Evolutionary conservation across 2,113 vertebrate genomes (phyloP).

Genomic region (Xenopus borealis): DNA sequence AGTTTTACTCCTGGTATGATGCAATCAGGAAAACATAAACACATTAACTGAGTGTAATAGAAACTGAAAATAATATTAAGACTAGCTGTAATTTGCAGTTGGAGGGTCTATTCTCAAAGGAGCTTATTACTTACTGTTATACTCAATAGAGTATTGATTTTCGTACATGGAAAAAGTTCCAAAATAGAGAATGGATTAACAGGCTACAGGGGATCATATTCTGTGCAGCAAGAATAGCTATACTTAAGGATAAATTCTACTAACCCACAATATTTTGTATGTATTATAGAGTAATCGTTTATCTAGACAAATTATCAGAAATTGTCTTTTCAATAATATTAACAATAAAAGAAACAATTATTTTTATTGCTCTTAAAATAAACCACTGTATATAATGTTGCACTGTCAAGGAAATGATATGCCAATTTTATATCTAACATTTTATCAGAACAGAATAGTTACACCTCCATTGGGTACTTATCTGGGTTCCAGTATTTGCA

Average conservation of each 20-base stretch:
- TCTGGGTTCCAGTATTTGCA: no score
- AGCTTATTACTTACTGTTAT: slow-evolving; percentile 43
- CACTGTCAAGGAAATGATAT: no score
- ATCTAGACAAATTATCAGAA: not conserved
- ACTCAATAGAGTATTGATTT: slow-evolving; percentile 42
- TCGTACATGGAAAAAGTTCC: slow-evolving; percentile 23
- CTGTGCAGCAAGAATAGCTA: slow-evolving; percentile 1
- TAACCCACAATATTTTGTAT: not conserved
- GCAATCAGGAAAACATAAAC: slow-evolving; percentile 41
- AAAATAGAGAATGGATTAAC: slow-evolving; percentile 24
- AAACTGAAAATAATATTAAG: slow-evolving; percentile 34
- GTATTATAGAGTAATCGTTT: not conserved
- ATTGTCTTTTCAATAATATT: no score
- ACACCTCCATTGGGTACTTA: no score
- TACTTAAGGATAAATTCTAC: not conserved
- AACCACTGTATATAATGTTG: no score
- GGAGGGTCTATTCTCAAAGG: slow-evolving; percentile 34
- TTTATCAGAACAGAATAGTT: no score
- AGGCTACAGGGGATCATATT: slow-evolving; percentile 18
- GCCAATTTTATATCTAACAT: no score
- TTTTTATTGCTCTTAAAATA: no score
- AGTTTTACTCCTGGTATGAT: slow-evolving; percentile 34
- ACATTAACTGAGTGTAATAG: slow-evolving; percentile 34
- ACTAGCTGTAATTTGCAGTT: slow-evolving; percentile 39
- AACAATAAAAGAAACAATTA: no score